A percentile compares a stretch with the other conserved stretches of the same genome.
Evolutionary conservation across 2,113 vertebrate genomes (phyloP).

Genomic region (Psilopogon haemacephalus): DNA sequence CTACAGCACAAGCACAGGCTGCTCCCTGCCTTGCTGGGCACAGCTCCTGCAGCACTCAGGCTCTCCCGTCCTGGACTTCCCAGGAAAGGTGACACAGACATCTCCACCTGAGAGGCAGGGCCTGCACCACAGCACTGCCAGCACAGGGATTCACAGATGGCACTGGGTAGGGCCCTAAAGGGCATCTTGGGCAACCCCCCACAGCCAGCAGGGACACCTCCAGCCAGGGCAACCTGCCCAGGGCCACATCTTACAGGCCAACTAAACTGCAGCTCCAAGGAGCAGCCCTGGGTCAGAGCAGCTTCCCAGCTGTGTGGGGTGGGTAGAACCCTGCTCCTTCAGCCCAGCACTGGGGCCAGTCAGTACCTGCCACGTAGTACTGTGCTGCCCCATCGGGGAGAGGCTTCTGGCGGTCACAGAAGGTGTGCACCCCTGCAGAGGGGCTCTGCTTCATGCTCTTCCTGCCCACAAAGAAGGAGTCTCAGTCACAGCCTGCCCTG

Average conservation of each 20-base stretch:
- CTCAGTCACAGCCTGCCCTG: background rate
- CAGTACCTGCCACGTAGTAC: conserved; percentile 96
- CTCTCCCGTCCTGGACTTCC: background rate
- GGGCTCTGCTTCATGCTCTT: conserved; percentile 89
- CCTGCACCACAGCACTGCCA: background rate
- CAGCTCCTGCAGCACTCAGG: background rate
- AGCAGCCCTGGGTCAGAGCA: background rate
- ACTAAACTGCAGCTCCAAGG: background rate
- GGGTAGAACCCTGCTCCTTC: background rate
- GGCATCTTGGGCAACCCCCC: too few species aligned
- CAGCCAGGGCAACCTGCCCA: too few species aligned
- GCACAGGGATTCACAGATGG: background rate
- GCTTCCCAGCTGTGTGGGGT: background rate
- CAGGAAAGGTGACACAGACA: background rate
- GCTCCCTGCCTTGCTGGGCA: background rate
- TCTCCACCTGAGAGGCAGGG: background rate
- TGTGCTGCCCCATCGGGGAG: conserved; percentile 94
- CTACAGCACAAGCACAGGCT: background rate
- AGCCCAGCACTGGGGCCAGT: background rate
- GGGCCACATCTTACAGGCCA: too few species aligned
- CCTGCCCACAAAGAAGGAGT: conserved; percentile 67
- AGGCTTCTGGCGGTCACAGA: conserved; percentile 91
- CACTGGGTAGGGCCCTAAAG: too few species aligned
- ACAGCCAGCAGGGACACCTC: too few species aligned
- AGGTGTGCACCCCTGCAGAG: conserved; percentile 89